Evolutionary conservation across 1,140 invertebrate species (phyloP).

Genomic region (Daktulosphaira vitifoliae): DNA sequence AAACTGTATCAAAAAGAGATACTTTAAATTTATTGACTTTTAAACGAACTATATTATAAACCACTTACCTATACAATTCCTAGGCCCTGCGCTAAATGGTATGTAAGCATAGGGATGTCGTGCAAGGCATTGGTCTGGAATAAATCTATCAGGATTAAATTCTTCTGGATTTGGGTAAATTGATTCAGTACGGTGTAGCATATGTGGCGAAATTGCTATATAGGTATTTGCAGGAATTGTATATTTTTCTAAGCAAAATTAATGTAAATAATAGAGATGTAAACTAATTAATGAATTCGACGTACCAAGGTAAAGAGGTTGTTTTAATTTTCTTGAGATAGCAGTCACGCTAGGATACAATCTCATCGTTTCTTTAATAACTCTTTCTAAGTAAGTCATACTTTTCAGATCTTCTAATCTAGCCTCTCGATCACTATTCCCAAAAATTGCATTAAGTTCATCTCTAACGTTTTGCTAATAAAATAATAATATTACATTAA

Average conservation of each 20-base stretch:
- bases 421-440: not conserved
- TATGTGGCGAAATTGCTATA: constrained; percentile 46
- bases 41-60: no score
- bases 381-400: constrained; percentile 54
- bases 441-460: constrained; percentile 23
- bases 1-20: no score
- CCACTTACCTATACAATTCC: constrained; percentile 60
- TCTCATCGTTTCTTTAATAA: constrained; percentile 54
- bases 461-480: constrained; percentile 30
- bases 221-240: constrained; percentile 47
- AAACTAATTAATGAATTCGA: no score
- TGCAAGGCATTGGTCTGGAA: constrained; percentile 37
- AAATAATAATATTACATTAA: constrained; percentile 19
- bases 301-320: not conserved
- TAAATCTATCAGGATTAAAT: constrained; percentile 35
- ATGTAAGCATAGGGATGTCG: constrained; percentile 53
- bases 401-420: constrained; percentile 45
- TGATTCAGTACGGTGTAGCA: constrained; percentile 47
- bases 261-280: no score
- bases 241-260: constrained; percentile 44
- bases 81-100: constrained; percentile 66
- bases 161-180: constrained; percentile 32
- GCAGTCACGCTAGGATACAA: constrained; percentile 53
- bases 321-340: constrained; percentile 47
- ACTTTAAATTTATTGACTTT: no score